A percentile compares a stretch with the other conserved stretches of the same genome.
These are phyloP conservation scores for Halictus ligatus DNA, from an alignment of 2,888 invertebrate species.

Conservation along the genomic window DNA sequence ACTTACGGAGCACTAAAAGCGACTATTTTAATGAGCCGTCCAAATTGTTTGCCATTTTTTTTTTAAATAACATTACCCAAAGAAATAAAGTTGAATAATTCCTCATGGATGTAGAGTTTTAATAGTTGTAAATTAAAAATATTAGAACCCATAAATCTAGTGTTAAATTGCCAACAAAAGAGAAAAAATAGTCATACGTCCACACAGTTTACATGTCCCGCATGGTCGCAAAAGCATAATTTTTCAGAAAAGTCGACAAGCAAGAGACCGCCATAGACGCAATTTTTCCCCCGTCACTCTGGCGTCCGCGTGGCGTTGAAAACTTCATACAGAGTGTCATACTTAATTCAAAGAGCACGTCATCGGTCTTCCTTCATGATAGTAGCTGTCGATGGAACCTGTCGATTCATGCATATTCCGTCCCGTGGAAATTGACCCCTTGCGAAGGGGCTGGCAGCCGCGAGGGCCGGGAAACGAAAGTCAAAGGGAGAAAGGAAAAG, in stretches of 20 bases:
- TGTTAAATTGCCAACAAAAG: not conserved
- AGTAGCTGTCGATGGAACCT: constrained; percentile 23
- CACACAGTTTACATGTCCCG: not conserved
- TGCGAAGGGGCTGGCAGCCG: not conserved
- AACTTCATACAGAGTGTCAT: not conserved
- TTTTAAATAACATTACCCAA: too few species aligned
- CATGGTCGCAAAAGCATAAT: not conserved
- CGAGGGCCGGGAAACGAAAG: not conserved
- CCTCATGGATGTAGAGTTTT: too few species aligned
- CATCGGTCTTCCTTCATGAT: not conserved
- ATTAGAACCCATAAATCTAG: too few species aligned
- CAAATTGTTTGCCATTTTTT: too few species aligned
- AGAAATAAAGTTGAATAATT: too few species aligned
- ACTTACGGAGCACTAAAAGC: too few species aligned
- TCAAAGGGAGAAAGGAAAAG: constrained; percentile 1
- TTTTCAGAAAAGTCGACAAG: not conserved
- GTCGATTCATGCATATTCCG: constrained; percentile 12
- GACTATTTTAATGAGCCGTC: too few species aligned
- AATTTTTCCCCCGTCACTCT: not conserved
- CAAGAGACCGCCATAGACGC: not conserved
- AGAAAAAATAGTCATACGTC: not conserved
- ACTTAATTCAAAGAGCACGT: constrained; percentile 1
- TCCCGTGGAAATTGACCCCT: constrained; percentile 3
- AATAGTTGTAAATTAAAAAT: too few species aligned
- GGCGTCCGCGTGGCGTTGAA: not conserved